phyloP scores from a whole-genome alignment of 2,888 invertebrate species.

The Latheticus oryzae region DNA sequence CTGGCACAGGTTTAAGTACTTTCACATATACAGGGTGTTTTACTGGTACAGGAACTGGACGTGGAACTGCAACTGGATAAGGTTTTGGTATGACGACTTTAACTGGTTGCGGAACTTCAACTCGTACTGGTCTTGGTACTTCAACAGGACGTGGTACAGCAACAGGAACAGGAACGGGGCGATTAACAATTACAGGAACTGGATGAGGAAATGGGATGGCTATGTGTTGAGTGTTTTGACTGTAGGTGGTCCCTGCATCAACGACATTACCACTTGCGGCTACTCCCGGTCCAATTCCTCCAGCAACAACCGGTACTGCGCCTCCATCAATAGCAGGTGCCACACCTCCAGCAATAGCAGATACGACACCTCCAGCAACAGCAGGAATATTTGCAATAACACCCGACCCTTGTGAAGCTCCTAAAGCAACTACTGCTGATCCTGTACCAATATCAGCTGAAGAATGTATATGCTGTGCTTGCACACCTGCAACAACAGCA shows the following conservation, averaged over 20 bases:
- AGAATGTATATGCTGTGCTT: too few relatives aligned
- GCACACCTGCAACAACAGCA: slow-evolving; percentile 7
- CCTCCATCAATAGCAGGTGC: slow-evolving; percentile 2
- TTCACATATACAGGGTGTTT: slow-evolving; percentile 57
- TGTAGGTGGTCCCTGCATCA: slow-evolving; percentile 54
- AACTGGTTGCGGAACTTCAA: slow-evolving; percentile 59
- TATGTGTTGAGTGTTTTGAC: slow-evolving; percentile 54
- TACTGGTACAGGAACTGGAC: slow-evolving; percentile 55
- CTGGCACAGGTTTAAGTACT: slow-evolving; percentile 57
- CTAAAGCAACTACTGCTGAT: neutral
- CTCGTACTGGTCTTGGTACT: slow-evolving; percentile 56
- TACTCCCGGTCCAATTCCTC: slow-evolving; percentile 9
- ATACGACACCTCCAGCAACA: slow-evolving; percentile 3
- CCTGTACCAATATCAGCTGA: slow-evolving; percentile 31
- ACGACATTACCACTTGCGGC: slow-evolving; percentile 35
- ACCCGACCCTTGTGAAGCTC: too few relatives aligned
- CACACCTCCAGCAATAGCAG: slow-evolving; percentile 1
- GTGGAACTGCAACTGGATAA: slow-evolving; percentile 56
- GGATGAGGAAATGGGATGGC: slow-evolving; percentile 57
- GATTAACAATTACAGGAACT: slow-evolving; percentile 51
- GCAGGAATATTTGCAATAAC: neutral
- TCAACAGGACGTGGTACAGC: slow-evolving; percentile 56
- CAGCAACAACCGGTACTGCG: neutral
- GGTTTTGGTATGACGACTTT: slow-evolving; percentile 55
- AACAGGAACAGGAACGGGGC: slow-evolving; percentile 56